These are phyloP conservation scores for Mellilla xanthometata DNA, from an alignment of 2,888 invertebrate species.

Conservation along the genomic window DNA sequence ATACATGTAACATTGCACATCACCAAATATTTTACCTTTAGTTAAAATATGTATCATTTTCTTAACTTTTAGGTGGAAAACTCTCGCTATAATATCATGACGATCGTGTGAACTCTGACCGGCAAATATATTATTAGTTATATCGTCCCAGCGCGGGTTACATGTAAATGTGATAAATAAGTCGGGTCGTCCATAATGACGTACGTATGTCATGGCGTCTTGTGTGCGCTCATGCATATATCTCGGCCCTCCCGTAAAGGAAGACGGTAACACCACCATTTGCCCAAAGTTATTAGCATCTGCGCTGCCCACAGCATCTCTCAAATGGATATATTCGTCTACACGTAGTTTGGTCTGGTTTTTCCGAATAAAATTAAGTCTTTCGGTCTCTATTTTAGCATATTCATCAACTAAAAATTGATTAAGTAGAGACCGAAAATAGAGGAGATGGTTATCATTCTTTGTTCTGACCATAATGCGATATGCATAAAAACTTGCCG, in stretches of 20 bases:
- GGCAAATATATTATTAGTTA: background rate
- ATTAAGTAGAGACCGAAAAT: background rate
- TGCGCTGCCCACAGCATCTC: background rate
- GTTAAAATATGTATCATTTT: background rate
- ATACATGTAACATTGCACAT: background rate
- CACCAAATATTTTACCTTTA: background rate
- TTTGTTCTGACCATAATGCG: background rate
- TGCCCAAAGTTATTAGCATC: too few relatives aligned
- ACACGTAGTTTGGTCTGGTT: background rate
- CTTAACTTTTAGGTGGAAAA: background rate
- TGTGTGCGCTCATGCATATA: too few relatives aligned
- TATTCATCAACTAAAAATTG: background rate
- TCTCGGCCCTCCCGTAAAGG: too few relatives aligned
- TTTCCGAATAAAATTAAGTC: background rate
- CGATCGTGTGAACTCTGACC: background rate
- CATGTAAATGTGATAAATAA: constrained; percentile 32
- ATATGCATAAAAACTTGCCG: background rate
- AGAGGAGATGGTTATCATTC: background rate
- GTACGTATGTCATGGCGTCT: constrained; percentile 44
- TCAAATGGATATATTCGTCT: background rate
- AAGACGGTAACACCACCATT: too few relatives aligned
- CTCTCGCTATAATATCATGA: background rate
- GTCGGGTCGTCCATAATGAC: constrained; percentile 41
- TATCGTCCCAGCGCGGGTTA: constrained; percentile 9
- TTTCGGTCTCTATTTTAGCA: background rate